Percentiles rank a stretch among this genome's conserved stretches.
phyloP scores from a whole-genome alignment of 2,797 vertebrate genomes.

The Hephaestus fuliginosus region DNA sequence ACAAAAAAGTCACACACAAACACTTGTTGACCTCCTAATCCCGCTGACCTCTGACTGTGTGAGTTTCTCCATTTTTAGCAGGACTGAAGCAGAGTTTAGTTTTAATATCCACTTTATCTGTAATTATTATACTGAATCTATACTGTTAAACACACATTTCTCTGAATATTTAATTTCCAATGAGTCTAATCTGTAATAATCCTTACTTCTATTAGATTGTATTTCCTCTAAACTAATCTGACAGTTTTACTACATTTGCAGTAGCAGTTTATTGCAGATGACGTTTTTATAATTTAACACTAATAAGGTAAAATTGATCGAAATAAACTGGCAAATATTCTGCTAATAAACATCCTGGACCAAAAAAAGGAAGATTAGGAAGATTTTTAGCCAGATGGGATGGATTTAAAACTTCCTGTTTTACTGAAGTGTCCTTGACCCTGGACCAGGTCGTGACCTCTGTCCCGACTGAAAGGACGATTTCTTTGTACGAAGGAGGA shows the following conservation, averaged over 20 bases:
- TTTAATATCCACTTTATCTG: not conserved
- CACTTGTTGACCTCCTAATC: constrained; percentile 72
- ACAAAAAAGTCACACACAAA: constrained; percentile 63
- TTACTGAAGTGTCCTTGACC: constrained; percentile 2
- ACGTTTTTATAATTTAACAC: not conserved
- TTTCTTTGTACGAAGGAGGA: not conserved
- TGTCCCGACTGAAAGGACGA: not conserved
- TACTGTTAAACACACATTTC: not conserved
- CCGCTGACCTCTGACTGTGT: constrained; percentile 58
- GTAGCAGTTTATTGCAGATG: too few species aligned
- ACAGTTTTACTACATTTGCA: not conserved
- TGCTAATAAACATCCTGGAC: too few species aligned
- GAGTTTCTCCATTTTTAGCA: constrained; percentile 17
- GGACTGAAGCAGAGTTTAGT: constrained; percentile 4
- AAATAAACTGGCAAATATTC: too few species aligned
- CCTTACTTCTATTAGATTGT: too few species aligned
- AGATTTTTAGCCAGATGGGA: not conserved
- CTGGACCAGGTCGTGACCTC: constrained; percentile 15
- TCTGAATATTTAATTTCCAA: not conserved
- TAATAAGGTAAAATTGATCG: not conserved
- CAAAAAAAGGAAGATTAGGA: too few species aligned
- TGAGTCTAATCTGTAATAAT: not conserved
- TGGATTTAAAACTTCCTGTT: not conserved
- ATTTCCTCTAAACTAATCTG: not conserved
- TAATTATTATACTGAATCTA: not conserved